Evolutionary conservation across 2,888 invertebrate genomes (phyloP).

Genomic region (Schizaphis graminum): DNA sequence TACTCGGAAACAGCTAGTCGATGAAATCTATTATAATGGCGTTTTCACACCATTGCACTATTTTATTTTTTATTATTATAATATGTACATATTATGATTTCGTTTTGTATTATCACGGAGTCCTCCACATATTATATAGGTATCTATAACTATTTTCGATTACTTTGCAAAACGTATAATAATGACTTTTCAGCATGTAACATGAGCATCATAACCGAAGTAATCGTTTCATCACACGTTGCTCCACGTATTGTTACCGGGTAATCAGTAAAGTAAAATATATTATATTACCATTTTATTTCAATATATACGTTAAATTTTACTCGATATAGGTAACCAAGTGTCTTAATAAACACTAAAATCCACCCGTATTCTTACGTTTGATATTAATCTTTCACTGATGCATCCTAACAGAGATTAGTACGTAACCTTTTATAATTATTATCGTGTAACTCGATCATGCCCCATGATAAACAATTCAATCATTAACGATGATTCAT

Average conservation of each 20-base stretch:
- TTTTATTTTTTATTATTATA: too few relatives aligned
- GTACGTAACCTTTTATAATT: too few relatives aligned
- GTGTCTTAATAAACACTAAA: not conserved
- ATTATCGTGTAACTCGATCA: not conserved
- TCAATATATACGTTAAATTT: not conserved
- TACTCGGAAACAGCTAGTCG: not conserved
- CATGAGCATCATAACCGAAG: not conserved
- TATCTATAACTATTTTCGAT: not conserved
- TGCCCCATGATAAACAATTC: not conserved
- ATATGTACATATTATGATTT: too few relatives aligned
- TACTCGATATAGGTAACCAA: not conserved
- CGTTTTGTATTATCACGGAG: not conserved
- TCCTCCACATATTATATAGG: not conserved
- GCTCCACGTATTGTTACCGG: not conserved
- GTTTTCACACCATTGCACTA: too few relatives aligned
- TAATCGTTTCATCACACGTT: not conserved
- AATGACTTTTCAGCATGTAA: not conserved
- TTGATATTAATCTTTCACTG: not conserved
- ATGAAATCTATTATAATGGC: not conserved
- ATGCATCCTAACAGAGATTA: not conserved
- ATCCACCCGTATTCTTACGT: not conserved
- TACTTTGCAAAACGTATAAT: not conserved
- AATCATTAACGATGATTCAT: not conserved
- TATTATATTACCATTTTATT: not conserved
- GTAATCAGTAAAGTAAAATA: too few relatives aligned